Evolutionary conservation across 2,797 vertebrate species (phyloP), one percentile per base, ranked within the genome.

Genomic region (Oceanodroma leucorhoa): DNA sequence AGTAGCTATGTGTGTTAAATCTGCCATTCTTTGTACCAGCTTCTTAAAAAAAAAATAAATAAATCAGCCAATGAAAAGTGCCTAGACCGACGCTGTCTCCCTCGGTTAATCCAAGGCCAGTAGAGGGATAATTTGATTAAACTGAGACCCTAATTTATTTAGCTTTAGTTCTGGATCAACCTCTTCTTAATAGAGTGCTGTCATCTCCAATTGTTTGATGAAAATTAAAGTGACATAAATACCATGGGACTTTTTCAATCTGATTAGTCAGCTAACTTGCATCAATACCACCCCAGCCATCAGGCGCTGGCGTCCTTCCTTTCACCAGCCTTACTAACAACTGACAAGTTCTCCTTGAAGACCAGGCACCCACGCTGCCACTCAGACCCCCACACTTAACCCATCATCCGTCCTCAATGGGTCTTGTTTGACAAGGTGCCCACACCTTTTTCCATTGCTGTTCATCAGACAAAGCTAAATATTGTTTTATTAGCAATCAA

Each of bases 201-300:
- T 98, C 98, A 95, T 98, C 98, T 98, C 96, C 97, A 84, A 98
- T 98, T 98, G 98, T 98, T 97, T 98, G 98, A 98, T 94, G 98
- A 98, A 98, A 99, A 99, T 98, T 98, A 98, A 98, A 99, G 98
- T 98, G 99, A 99, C 99, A 98, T 98, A 98, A 98, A 98, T 98
- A 98, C 98, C 98, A 98, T 97, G 98, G 97, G 98, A 98, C 97
- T 97, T 97, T 98, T 97, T 96, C 98, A 98, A 98, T 98, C 98
- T 98, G 98, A 98, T 98, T 98, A 99, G 98, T 97, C 98, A 97
- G 98, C 97, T 93, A 98, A 98, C 98, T 98, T 98, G 97, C 98
- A 95, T 98, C 98, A 98, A 98, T 98, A 91, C 98, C 96, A 97
- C 97, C 98, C 98, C 97, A 98, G 98, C 98, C 98, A 98, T 97